Percentiles rank a stretch among this genome's conserved stretches.
Conservation (phyloP, 2,113 vertebrate species). For the Rhea pennata region DNA sequence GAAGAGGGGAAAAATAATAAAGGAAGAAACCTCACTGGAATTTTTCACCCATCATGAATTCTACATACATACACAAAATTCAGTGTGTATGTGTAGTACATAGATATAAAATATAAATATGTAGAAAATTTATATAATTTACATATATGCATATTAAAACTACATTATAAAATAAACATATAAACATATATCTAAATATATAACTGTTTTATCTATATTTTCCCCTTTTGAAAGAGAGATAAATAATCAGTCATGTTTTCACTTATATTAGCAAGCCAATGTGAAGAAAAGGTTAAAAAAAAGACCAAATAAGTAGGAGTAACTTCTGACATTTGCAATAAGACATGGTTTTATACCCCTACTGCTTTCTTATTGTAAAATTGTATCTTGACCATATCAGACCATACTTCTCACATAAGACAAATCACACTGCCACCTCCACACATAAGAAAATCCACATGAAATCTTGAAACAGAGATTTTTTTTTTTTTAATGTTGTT, state of each 20-base stretch:
- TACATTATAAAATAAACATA: too few species aligned
- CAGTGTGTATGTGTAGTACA: too few species aligned
- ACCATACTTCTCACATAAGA: not conserved
- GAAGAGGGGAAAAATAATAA: too few species aligned
- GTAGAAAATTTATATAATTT: too few species aligned
- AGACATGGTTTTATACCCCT: not conserved
- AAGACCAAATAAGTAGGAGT: not conserved
- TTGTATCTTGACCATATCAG: not conserved
- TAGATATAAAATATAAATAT: too few species aligned
- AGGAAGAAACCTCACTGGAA: too few species aligned
- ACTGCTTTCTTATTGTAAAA: not conserved
- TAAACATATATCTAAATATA: too few species aligned
- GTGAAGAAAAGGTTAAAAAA: not conserved
- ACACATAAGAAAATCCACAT: not conserved
- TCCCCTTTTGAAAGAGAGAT: too few species aligned
- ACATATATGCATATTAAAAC: too few species aligned
- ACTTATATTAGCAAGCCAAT: not conserved
- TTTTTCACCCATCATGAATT: too few species aligned
- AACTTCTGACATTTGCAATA: not conserved
- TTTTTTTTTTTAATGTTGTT: not conserved
- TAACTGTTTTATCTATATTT: too few species aligned
- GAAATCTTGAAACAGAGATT: not conserved
- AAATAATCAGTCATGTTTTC: not conserved
- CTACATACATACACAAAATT: too few species aligned
- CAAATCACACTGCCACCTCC: not conserved